Evolutionary conservation across 2,888 invertebrate genomes (phyloP), one percentile per base, ranked within the genome.

Genomic region (Octonoba sinensis): DNA sequence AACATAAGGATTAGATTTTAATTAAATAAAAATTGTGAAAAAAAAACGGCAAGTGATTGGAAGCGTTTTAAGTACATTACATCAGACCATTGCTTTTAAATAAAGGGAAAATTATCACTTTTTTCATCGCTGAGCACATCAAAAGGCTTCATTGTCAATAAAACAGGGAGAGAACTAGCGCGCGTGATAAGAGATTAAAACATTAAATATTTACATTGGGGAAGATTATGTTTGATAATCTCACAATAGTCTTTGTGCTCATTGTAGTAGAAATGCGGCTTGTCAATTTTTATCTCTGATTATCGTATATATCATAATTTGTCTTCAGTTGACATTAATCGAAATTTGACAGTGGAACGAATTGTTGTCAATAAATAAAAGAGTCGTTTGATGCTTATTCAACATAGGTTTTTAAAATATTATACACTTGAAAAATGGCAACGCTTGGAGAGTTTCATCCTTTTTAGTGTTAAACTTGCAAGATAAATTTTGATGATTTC

Each of bases 131-230:
- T 64, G 47, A 67, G n/a, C 6, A 79, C 79, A 72, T 67, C 79
- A 66, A 73, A 78, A 67, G 67, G 51, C 60, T 72, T 67, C 67
- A 66, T 73, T 79, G 79, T 79, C 79, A 73, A 67, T 67, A 36
- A 60, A 57, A 51, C 56, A 24, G 54, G 54, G 20, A 44, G 57
- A 62, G 44, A 67, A 64, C 57, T 51, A 54, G 69, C 77, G 24
- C 62, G 22, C 27, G 56, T 20, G 79, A 79, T 73, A 79, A 73
- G 65, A 79, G 79, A 79, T 79, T 79, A 79, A 79, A 79, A 79
- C 79, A 72, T 79, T 79, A 79, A 79, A 79, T 79, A 79, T 79
- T 79, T 72, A 79, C 62, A 20, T 46, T 46, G 56, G 46, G 54
- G 79, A 67, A 73, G 79, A 79, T 79, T 66, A 72, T 27, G 60